Percentiles rank a stretch among this genome's conserved stretches.
Conservation (phyloP, 2,113 vertebrate species). For the Shinisaurus crocodilurus region DNA sequence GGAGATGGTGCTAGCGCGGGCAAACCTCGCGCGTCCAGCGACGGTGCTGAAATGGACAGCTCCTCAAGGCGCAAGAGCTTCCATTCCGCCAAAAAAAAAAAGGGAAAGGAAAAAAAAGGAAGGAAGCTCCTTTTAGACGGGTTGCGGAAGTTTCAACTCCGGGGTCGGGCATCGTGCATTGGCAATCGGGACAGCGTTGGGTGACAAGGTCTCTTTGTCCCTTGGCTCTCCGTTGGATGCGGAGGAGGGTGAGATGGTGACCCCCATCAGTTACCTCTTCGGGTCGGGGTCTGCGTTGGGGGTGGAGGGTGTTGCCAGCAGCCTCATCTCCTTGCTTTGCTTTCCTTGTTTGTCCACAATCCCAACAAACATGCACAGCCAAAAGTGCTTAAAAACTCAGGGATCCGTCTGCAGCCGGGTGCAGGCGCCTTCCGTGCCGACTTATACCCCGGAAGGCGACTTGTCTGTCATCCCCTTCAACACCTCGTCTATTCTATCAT, state of each 20-base stretch:
- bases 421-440: conserved; percentile 57
- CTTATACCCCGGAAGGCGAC: conserved; percentile 95
- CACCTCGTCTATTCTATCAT: conserved; percentile 99
- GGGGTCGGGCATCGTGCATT: background rate
- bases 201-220: conserved; percentile 33
- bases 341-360: conserved; percentile 73
- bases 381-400: conserved; percentile 89
- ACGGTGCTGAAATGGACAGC: conserved; percentile 19
- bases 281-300: conserved; percentile 81
- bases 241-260: conserved; percentile 19
- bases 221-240: conserved; percentile 1
- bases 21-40: background rate
- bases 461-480: conserved; percentile 98
- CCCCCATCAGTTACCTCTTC: conserved; percentile 56
- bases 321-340: conserved; percentile 83
- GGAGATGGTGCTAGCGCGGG: conserved; percentile 18
- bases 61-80: background rate
- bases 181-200: conserved; percentile 70
- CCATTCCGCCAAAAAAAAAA: background rate
- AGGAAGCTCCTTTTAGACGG: conserved; percentile 34
- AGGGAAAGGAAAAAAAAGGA: too few relatives aligned
- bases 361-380: conserved; percentile 87
- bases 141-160: conserved; percentile 49
- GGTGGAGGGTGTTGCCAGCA: conserved; percentile 86
- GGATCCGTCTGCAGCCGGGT: conserved; percentile 85